Evolutionary conservation across 2,888 invertebrate genomes (phyloP).

Genomic region (Zootermopsis nevadensis): DNA sequence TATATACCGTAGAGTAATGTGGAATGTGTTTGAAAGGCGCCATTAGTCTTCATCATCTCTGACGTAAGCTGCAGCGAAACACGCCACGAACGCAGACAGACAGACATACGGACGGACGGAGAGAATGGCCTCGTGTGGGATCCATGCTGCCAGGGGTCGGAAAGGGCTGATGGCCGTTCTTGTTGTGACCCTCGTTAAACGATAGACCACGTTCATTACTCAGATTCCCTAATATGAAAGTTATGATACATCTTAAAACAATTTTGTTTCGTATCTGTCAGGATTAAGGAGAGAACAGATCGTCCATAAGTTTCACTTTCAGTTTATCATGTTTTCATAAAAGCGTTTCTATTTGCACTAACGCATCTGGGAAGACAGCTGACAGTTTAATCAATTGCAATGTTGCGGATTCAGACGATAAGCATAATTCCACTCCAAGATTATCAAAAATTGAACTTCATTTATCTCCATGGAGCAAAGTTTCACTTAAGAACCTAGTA

Average conservation of each 20-base stretch:
- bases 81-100: slow-evolving; percentile 30
- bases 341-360: neutral
- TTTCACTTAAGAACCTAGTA: too few species aligned
- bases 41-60: slow-evolving; percentile 51
- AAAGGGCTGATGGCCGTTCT: slow-evolving; percentile 9
- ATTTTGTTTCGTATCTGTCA: neutral
- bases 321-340: neutral
- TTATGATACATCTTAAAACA: neutral
- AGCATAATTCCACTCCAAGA: too few species aligned
- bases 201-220: neutral
- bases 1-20: slow-evolving; percentile 29
- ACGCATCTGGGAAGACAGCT: neutral
- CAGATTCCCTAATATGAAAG: neutral
- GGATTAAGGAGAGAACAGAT: neutral
- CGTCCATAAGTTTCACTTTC: neutral
- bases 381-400: too few species aligned
- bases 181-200: slow-evolving; percentile 19
- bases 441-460: too few species aligned
- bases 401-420: too few species aligned
- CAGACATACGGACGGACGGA: slow-evolving; percentile 21
- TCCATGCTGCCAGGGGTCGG: slow-evolving; percentile 21
- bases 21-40: slow-evolving; percentile 50
- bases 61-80: slow-evolving; percentile 42
- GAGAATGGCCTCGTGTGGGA: slow-evolving; percentile 39
- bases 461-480: too few species aligned